These are phyloP conservation scores for Neotoma lepida DNA, from an alignment of 2,113 vertebrate species.

Conservation along the genomic window DNA sequence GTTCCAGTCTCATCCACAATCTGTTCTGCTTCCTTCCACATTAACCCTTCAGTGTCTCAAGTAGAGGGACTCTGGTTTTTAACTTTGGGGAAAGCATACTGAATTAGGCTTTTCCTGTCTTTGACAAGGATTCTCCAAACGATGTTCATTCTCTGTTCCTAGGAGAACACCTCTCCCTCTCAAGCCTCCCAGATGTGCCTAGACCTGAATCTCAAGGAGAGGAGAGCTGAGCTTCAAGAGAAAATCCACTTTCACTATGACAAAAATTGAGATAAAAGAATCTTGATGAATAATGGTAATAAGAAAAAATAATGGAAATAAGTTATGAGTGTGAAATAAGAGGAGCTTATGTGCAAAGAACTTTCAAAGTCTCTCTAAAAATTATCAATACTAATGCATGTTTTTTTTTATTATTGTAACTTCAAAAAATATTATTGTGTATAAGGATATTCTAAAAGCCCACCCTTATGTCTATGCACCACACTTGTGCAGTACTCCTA, in stretches of 20 bases:
- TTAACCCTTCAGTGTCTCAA: background rate
- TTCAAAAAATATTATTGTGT: background rate
- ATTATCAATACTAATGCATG: background rate
- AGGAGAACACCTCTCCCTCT: background rate
- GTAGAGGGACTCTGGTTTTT: background rate
- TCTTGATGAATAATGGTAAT: slow-evolving; percentile 4
- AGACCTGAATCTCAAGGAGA: background rate
- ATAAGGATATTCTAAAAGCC: background rate
- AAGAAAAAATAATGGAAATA: background rate
- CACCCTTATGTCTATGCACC: background rate
- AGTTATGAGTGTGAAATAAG: background rate
- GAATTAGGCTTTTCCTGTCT: background rate
- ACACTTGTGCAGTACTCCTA: background rate
- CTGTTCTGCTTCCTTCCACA: background rate
- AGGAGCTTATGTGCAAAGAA: background rate
- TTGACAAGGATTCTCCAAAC: background rate
- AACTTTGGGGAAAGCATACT: background rate
- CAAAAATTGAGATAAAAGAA: background rate
- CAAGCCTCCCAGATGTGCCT: background rate
- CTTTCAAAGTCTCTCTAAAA: background rate
- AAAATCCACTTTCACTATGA: background rate
- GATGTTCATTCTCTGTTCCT: background rate
- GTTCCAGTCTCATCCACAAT: background rate
- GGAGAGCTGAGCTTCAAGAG: background rate
- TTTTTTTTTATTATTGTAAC: background rate